A percentile compares a stretch with the other conserved stretches of the same genome.
phyloP scores from a whole-genome alignment of 2,797 vertebrate species.

The Pseudochirops corinnae region DNA sequence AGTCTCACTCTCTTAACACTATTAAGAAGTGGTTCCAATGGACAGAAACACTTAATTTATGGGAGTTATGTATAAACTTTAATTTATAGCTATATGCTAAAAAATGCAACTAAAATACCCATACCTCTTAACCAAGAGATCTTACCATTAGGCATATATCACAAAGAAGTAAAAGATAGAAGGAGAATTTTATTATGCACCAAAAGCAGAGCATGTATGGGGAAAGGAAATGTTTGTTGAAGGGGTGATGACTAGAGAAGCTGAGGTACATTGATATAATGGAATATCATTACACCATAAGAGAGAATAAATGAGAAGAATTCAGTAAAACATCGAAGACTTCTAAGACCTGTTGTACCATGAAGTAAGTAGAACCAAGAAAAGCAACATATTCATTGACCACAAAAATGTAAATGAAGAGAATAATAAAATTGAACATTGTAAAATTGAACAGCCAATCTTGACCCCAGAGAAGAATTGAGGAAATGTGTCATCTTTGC shows the following conservation, averaged over 20 bases:
- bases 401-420: not conserved
- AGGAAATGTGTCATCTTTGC: not conserved
- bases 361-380: not conserved
- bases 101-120: not conserved
- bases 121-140: not conserved
- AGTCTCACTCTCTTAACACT: not conserved
- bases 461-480: not conserved
- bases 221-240: not conserved
- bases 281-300: not conserved
- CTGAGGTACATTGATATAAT: not conserved
- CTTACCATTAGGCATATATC: not conserved
- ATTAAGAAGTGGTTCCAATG: not conserved
- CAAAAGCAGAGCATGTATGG: not conserved
- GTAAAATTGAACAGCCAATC: not conserved
- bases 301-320: not conserved
- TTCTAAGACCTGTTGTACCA: not conserved
- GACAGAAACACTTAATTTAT: not conserved
- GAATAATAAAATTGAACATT: not conserved
- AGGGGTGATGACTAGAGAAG: not conserved
- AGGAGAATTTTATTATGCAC: not conserved
- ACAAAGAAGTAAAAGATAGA: not conserved
- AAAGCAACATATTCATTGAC: not conserved
- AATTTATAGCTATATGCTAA: not conserved
- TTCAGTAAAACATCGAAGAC: not conserved
- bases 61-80: too few species aligned